Evolutionary conservation across 2,888 invertebrate genomes (phyloP), one percentile per base, ranked within the genome.

Genomic region (Onchidella celtica): DNA sequence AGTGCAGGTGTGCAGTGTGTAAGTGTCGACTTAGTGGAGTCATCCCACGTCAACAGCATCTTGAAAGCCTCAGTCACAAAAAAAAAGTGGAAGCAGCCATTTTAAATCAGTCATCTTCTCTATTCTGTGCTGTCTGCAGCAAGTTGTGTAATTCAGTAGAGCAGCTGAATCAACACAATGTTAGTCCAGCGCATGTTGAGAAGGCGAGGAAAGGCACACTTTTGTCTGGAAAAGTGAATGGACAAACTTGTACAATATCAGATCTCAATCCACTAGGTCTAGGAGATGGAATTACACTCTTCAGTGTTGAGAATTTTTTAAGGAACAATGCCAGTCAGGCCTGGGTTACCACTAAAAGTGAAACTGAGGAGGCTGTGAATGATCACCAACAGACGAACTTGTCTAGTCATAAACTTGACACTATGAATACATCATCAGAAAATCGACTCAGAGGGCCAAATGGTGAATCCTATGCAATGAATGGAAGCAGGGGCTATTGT

Each of bases 21-120:
- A 78, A 85, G 40, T 86, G 87, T 73, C 68, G 57, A 0, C 86
- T 90, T 55, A 82, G 77, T 68, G 89, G 89, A n/a, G 36, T 63
- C 3, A 57, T 76, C 14, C 87, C 89, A 21, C 87, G 87, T 0
- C 59, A 74, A 3, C 86, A 88, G 74, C 90, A 90, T 80, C 86
- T 84, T 61, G 63, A 70, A 0, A 88, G 88, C 76, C 70, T 59
- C 3, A 76, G 81, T 11, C 90, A 90, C 78, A 80, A 66, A 55
- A 85, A 77, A 63, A 88, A 85, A 61, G 77, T 74, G 27, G 66
- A 76, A 34, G 21, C 59, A 11, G 34, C 24, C 1, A 17, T 55
- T 21, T 29, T 55, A 21, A 29, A 24, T 38, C 74, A 61, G 17
- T 6, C n/a, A 47, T 75, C 70, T 68, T 11, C 34, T 36, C 68